phyloP scores from a whole-genome alignment of 23 tunicate species.

The Styela clava region DNA sequence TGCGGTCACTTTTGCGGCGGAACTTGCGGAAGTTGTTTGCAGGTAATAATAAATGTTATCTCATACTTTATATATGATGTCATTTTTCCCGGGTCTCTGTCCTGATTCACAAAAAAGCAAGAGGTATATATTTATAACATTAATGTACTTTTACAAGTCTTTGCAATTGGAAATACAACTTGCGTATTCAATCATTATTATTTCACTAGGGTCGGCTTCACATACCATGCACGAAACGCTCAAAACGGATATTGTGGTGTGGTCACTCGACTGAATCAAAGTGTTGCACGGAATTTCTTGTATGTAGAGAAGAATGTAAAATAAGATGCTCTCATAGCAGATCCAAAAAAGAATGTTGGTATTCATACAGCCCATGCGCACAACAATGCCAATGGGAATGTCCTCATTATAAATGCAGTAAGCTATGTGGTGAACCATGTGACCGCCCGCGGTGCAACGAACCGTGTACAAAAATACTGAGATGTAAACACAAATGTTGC shows the following conservation, averaged over 20 bases:
- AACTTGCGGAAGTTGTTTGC: background rate
- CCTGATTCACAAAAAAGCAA: background rate
- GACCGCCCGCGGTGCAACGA: slow-evolving; percentile 12
- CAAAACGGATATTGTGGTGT: slow-evolving; percentile 48
- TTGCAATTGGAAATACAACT: background rate
- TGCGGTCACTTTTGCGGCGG: background rate
- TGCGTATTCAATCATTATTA: background rate
- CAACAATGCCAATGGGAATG: slow-evolving; percentile 5
- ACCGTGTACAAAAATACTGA: background rate
- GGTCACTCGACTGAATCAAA: slow-evolving; percentile 73
- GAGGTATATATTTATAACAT: too few relatives aligned
- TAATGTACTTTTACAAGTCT: too few relatives aligned
- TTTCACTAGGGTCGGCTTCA: slow-evolving; percentile 58
- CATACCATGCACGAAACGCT: slow-evolving; percentile 42
- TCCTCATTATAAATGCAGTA: slow-evolving; percentile 4
- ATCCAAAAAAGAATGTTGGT: background rate
- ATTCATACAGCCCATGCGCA: slow-evolving; percentile 8
- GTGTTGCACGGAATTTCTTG: slow-evolving; percentile 31
- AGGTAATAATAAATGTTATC: background rate
- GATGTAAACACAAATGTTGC: background rate
- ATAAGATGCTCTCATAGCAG: slow-evolving; percentile 12
- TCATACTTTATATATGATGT: background rate
- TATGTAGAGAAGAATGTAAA: background rate
- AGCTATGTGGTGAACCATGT: slow-evolving; percentile 16
- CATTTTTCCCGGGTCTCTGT: background rate